Conservation (phyloP, 2,797 vertebrate genomes). For the Calcarius lapponicus region DNA sequence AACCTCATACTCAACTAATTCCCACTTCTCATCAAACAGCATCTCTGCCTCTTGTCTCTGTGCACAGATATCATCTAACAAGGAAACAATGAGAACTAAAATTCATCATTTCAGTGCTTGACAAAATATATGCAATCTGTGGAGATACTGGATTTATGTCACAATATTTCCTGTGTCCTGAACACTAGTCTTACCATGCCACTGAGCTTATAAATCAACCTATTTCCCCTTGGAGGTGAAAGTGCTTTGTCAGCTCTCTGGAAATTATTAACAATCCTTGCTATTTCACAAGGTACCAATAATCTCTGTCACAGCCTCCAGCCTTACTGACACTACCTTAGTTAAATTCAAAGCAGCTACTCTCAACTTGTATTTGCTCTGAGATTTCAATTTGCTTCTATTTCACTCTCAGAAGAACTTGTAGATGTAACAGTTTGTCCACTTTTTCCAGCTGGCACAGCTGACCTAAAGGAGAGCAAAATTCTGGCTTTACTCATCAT, state of each 20-base stretch:
- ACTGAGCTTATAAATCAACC: neutral
- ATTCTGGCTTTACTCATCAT: neutral
- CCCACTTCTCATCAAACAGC: neutral
- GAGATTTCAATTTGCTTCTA: neutral
- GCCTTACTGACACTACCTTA: neutral
- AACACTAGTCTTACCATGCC: neutral
- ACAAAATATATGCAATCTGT: neutral
- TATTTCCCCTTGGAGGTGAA: neutral
- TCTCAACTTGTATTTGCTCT: neutral
- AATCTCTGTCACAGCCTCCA: neutral
- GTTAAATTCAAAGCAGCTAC: neutral
- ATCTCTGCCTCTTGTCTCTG: neutral
- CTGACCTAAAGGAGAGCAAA: neutral
- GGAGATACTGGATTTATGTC: neutral
- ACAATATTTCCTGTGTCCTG: neutral
- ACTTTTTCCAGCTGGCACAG: neutral
- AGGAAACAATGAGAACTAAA: neutral
- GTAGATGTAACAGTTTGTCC: neutral
- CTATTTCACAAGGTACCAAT: neutral
- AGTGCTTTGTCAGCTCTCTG: neutral
- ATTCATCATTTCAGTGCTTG: neutral
- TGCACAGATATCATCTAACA: neutral
- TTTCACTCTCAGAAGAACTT: neutral
- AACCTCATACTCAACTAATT: neutral
- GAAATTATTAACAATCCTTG: neutral